Evolutionary conservation across 37 sponge, comb jelly and placozoan species (phyloP).

Genomic region (Aplysina aerophoba): DNA sequence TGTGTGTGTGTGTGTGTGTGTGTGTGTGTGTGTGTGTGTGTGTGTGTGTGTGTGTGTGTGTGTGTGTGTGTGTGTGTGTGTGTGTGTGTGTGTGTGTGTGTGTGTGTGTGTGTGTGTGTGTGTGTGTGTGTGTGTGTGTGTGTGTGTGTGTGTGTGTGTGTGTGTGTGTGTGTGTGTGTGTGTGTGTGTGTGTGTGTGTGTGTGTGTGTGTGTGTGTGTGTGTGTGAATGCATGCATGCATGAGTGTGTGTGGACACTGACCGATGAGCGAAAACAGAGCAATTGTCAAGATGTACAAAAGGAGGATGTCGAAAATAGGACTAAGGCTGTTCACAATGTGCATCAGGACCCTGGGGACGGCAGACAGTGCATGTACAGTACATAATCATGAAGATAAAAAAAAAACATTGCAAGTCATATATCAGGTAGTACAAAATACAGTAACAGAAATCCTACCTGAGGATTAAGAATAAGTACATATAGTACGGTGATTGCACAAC

Average conservation of each 20-base stretch:
- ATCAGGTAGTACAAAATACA: too few relatives aligned
- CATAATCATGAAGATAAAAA: too few relatives aligned
- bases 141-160: constrained; percentile 44
- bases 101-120: too few relatives aligned
- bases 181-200: constrained; percentile 34
- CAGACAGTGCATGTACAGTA: too few relatives aligned
- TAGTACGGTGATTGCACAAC: too few relatives aligned
- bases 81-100: too few relatives aligned
- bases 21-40: constrained; percentile 25
- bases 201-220: constrained; percentile 31
- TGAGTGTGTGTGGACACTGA: constrained; percentile 9
- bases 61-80: too few relatives aligned
- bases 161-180: constrained; percentile 20
- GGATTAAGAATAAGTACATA: background rate
- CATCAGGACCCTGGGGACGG: constrained; percentile 67
- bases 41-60: too few relatives aligned
- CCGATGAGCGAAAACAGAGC: constrained; percentile 71
- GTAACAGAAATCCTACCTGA: background rate
- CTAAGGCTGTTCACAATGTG: constrained; percentile 67
- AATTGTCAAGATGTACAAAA: constrained; percentile 62
- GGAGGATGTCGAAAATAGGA: constrained; percentile 77
- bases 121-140: too few relatives aligned
- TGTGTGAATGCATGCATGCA: too few relatives aligned
- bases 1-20: constrained; percentile 35
- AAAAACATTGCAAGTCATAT: too few relatives aligned